Conservation (phyloP, 2,888 invertebrate species). For the Elysia crispata region DNA sequence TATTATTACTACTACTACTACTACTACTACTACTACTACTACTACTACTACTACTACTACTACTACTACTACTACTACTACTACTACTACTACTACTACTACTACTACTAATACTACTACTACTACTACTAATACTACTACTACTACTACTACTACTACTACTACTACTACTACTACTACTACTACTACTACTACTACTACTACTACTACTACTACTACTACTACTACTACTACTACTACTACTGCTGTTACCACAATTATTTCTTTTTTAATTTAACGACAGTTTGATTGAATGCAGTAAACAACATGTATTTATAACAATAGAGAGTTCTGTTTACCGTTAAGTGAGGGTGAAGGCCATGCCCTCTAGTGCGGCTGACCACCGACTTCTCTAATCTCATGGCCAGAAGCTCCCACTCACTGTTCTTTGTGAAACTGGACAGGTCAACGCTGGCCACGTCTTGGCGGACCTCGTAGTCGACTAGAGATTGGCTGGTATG, state of each 20-base stretch:
- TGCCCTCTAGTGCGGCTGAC: conserved; percentile 62
- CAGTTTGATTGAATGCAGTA: too few relatives aligned
- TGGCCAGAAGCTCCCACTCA: conserved; percentile 80
- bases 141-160: conserved; percentile 15
- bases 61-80: conserved; percentile 19
- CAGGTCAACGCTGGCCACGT: conserved; percentile 47
- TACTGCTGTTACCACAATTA: conserved; percentile 23
- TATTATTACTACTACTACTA: conserved; percentile 11
- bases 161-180: conserved; percentile 11
- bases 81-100: conserved; percentile 11
- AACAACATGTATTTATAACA: not conserved
- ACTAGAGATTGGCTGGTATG: conserved; percentile 37
- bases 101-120: too few relatives aligned
- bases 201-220: conserved; percentile 21
- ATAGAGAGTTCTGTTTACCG: conserved; percentile 40
- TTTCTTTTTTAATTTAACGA: too few relatives aligned
- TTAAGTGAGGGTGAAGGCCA: conserved; percentile 71
- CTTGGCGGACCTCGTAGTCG: conserved; percentile 46
- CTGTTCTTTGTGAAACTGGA: conserved; percentile 71
- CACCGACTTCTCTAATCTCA: conserved; percentile 60
- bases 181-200: conserved; percentile 15
- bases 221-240: conserved; percentile 27
- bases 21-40: conserved; percentile 22
- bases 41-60: conserved; percentile 15
- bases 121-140: too few relatives aligned